Evolutionary conservation across 2,797 vertebrate species (phyloP), one percentile per base, ranked within the genome.

Genomic region (Poecilia velifera): DNA sequence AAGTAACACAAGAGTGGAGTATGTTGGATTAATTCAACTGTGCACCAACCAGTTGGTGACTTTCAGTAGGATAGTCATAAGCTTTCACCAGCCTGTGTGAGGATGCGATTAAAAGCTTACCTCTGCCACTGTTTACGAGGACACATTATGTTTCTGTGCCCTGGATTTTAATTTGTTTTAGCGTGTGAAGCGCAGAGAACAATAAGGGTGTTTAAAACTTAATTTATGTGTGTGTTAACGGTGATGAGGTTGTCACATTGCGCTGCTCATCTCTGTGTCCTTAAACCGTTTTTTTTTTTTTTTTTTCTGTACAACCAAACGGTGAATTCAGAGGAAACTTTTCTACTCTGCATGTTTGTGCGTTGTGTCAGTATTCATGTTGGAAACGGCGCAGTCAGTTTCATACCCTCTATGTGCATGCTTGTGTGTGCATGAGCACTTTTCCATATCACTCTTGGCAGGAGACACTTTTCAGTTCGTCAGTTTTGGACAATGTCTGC

Each of bases 381-480:
- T 0, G 16, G 28, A 41, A 79, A 71, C 18, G 70, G 62, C 73
- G 39, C 64, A 59, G 55, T 46, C 14, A 74, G 47, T 79, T 85
- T 43, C 45, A 73, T 9, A 45, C 57, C 76, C 71, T 55, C 39
- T 43, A 2, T 14, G 45, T 28, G 10, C n/a, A 14, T 28, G 28
- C 9, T 43, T 51, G 13, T n/a, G n/a, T 64, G 43, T 55, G 66
- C 72, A 39, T 36, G 31, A 18, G 39, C 31, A 6, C 8, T 66
- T 25, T 49, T 45, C 62, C 71, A n/a, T 72, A 72, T 80, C 73
- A 47, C 39, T 70, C 62, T 45, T 62, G 43, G 25, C 57, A 25
- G n/a, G 12, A 83, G 46, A 77, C 46, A 16, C 51, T 78, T 74
- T 74, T 28, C 72, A 84, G 78, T 87, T 83, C 71, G 87, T 85